These are phyloP conservation scores for Tauraco erythrolophus DNA, from an alignment of 2,113 vertebrate genomes.

Conservation along the genomic window DNA sequence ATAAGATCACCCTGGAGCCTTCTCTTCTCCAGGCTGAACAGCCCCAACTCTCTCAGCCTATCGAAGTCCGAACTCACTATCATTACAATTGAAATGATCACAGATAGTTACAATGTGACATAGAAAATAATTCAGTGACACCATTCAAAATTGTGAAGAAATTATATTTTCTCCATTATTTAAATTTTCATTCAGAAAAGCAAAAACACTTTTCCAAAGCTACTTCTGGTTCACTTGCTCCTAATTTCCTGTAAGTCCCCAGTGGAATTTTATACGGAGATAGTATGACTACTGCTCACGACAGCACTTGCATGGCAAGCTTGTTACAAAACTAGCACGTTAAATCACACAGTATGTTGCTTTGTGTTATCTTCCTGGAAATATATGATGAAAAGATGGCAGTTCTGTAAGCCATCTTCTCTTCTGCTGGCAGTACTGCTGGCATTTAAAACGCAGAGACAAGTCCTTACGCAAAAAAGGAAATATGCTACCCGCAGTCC, in stretches of 20 bases:
- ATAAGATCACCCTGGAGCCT: too few species aligned
- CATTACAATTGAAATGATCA: neutral
- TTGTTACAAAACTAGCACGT: neutral
- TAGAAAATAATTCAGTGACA: neutral
- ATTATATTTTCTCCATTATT: neutral
- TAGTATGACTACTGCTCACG: neutral
- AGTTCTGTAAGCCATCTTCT: neutral
- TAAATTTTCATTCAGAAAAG: neutral
- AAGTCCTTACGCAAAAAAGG: neutral
- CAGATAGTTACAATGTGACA: neutral
- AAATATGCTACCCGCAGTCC: neutral
- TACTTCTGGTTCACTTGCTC: neutral
- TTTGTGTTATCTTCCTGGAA: neutral
- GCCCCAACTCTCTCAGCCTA: too few species aligned
- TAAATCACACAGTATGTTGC: neutral
- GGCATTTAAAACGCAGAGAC: neutral
- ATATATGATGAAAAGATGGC: neutral
- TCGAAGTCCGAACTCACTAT: neutral
- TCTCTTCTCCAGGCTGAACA: too few species aligned
- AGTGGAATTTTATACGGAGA: neutral
- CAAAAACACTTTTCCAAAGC: neutral
- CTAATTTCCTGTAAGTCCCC: neutral
- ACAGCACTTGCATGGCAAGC: neutral
- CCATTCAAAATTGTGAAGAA: neutral
- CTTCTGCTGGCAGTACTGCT: neutral